phyloP scores from a whole-genome alignment of 2,113 vertebrate species.

The Urocolius indicus region DNA sequence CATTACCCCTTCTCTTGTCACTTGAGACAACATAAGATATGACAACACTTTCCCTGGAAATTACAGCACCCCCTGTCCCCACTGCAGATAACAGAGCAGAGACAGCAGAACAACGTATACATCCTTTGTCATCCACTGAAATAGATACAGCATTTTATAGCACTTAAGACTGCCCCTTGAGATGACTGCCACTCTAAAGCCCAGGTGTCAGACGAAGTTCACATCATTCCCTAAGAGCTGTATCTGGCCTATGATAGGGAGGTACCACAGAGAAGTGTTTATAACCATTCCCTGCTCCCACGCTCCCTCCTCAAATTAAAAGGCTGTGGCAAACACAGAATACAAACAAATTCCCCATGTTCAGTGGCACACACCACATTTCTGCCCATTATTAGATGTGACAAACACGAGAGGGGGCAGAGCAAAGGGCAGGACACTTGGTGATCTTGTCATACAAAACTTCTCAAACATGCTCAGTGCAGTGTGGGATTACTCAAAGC shows the following conservation, averaged over 20 bases:
- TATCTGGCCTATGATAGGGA: background rate
- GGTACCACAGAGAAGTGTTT: background rate
- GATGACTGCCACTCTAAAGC: background rate
- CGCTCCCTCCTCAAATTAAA: conserved; percentile 66
- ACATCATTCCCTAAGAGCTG: background rate
- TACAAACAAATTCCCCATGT: conserved; percentile 62
- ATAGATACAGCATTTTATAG: background rate
- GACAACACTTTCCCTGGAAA: background rate
- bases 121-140: background rate
- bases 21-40: background rate
- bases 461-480: conserved; percentile 60
- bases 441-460: conserved; percentile 61
- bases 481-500: conserved; percentile 47
- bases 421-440: conserved; percentile 64
- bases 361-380: conserved; percentile 65
- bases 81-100: background rate
- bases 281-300: conserved; percentile 46
- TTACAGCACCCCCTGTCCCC: background rate
- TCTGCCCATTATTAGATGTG: conserved; percentile 69
- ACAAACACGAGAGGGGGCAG: conserved; percentile 69
- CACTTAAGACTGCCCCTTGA: background rate
- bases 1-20: no score
- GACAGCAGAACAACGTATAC: background rate
- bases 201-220: background rate
- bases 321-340: conserved; percentile 29